Evolutionary conservation across 2,113 vertebrate species (phyloP), one percentile per base, ranked within the genome.

Genomic region (Nothoprocta pentlandii): DNA sequence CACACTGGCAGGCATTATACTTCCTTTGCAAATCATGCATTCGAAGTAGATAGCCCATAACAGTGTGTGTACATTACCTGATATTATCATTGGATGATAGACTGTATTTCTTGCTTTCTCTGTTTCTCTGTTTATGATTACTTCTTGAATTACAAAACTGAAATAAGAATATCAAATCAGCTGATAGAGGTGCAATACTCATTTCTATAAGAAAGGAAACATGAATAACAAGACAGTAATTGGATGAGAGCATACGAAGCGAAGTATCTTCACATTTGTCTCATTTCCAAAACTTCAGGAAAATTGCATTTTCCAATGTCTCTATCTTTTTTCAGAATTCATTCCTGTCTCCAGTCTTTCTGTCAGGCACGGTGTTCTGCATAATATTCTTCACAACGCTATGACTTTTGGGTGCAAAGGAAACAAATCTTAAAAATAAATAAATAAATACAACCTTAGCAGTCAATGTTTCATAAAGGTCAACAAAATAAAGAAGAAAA

Each of bases 301-400:
- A 54, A 89, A 83, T 44, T 73, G 8, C 0, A 0, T 12, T 28
- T 83, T 59, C 15, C 3, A 1, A 2, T 63, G 6, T 6, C 7
- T 56, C 7, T n/a, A 36, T 23, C 63, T 66, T 56, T 87, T 41
- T 12, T 30, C 15, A 85, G 9, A 56, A 68, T 82, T 71, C 13
- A 53, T 21, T 4, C 20, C 10, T 22, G 7, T 53, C 49, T 47
- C 51, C 8, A 62, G 10, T 53, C 12, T 73, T 87, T 64, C 26
- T 74, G 30, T 14, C 30, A 44, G 10, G 12, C 12, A 73, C 46
- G 68, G 16, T 39, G 0, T 77, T 73, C 46, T 73, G 5, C 4
- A 39, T 51, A 56, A 53, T 1, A 0, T 46, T 6, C 4, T 15
- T 20, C 12, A 67, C 6, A 59, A 16, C 22, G 4, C 4, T 7